These are phyloP conservation scores for Hipposideros armiger DNA, from an alignment of 2,113 vertebrate species.

Conservation along the genomic window DNA sequence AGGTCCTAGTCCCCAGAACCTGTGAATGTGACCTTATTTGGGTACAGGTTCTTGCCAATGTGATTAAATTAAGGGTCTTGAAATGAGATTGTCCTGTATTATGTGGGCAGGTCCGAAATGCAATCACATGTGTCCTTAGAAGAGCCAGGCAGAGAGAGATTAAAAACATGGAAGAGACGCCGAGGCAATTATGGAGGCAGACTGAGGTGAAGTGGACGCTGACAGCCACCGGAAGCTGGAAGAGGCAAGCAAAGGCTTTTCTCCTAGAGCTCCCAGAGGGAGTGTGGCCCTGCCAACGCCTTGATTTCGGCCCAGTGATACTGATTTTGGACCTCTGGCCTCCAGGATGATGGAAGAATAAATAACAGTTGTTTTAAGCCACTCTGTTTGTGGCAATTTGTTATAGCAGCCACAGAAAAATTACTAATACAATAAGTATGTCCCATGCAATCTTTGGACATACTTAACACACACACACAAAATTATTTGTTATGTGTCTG, in stretches of 20 bases:
- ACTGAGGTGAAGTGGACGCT: fast-evolving
- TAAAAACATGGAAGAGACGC: neutral
- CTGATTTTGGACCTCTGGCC: neutral
- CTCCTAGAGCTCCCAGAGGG: neutral
- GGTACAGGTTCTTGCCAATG: neutral
- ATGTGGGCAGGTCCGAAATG: neutral
- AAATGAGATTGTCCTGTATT: neutral
- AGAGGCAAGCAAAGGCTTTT: neutral
- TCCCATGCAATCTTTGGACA: neutral
- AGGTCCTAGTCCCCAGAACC: neutral
- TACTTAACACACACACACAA: neutral
- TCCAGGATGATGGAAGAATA: neutral
- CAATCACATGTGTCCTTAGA: neutral
- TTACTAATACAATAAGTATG: neutral
- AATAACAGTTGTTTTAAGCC: neutral
- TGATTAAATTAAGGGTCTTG: neutral
- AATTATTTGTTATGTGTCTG: neutral
- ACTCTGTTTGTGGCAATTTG: neutral
- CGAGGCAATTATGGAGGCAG: neutral
- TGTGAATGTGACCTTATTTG: neutral
- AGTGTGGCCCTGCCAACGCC: neutral
- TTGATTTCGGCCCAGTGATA: neutral
- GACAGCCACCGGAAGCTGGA: neutral
- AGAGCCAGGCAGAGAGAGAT: neutral
- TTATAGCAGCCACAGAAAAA: neutral